Conservation (phyloP, 2,113 vertebrate genomes). For the Campylomormyrus numenius region DNA sequence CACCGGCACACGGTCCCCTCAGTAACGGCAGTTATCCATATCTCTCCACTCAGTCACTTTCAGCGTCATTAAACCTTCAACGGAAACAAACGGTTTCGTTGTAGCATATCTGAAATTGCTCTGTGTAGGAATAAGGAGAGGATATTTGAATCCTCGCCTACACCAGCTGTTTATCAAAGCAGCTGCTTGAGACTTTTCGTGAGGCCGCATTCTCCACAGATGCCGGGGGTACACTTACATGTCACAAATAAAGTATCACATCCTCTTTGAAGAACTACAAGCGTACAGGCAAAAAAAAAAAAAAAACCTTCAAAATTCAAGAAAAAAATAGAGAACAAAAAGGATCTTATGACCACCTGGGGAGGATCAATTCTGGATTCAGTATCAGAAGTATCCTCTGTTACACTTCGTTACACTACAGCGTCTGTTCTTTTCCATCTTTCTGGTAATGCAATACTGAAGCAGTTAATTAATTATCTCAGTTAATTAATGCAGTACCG, state of each 20-base stretch:
- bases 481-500: neutral
- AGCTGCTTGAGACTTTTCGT: neutral
- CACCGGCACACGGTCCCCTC: neutral
- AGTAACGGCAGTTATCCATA: neutral
- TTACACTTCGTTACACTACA: neutral
- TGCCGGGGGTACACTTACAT: neutral
- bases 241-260: neutral
- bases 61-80: neutral
- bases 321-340: neutral
- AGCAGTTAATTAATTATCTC: neutral
- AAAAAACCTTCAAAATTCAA: neutral
- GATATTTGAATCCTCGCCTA: neutral
- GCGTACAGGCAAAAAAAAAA: neutral
- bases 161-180: neutral
- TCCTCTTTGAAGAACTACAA: neutral
- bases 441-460: neutral
- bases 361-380: neutral
- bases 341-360: neutral
- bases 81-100: neutral
- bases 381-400: neutral
- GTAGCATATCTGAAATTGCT: neutral
- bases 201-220: neutral
- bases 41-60: neutral
- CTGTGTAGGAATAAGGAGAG: neutral
- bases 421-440: neutral